Conservation (phyloP, 2,797 vertebrate species). For the Macrochelys suwanniensis region DNA sequence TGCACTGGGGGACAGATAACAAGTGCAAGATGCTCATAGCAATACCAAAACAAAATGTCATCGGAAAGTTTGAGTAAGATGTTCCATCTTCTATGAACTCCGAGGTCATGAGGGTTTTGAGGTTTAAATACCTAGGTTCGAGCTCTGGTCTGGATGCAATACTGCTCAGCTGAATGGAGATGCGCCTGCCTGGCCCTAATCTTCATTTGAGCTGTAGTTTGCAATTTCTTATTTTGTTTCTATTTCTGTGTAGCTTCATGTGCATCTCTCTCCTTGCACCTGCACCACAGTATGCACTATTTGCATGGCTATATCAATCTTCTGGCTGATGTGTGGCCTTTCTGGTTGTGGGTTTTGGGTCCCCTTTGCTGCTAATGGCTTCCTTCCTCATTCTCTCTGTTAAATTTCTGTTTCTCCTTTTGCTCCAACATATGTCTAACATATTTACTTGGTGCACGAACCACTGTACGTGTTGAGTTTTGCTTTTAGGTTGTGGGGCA, state of each 20-base stretch:
- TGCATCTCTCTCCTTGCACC: rapidly evolving
- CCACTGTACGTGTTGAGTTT: neutral
- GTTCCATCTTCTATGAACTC: neutral
- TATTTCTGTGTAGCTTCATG: neutral
- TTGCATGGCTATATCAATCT: rapidly evolving
- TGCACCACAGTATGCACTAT: neutral
- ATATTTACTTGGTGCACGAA: rapidly evolving
- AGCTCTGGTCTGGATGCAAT: neutral
- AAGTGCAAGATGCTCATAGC: neutral
- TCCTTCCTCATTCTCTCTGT: neutral
- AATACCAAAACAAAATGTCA: neutral
- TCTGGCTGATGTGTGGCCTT: rapidly evolving
- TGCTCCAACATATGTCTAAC: rapidly evolving
- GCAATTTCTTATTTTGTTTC: neutral
- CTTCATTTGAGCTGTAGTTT: neutral
- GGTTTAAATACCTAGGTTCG: rapidly evolving
- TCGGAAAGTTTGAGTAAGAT: neutral
- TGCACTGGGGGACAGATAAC: neutral
- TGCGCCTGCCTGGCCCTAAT: neutral
- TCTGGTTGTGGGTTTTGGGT: neutral
- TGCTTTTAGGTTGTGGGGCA: neutral
- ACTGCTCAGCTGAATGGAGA: neutral
- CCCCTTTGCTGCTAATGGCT: neutral
- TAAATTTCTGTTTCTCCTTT: neutral
- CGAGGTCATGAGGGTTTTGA: neutral